Base-by-base conservation (phyloP, 1,140 invertebrate genomes). In the Cherax destructor region DNA sequence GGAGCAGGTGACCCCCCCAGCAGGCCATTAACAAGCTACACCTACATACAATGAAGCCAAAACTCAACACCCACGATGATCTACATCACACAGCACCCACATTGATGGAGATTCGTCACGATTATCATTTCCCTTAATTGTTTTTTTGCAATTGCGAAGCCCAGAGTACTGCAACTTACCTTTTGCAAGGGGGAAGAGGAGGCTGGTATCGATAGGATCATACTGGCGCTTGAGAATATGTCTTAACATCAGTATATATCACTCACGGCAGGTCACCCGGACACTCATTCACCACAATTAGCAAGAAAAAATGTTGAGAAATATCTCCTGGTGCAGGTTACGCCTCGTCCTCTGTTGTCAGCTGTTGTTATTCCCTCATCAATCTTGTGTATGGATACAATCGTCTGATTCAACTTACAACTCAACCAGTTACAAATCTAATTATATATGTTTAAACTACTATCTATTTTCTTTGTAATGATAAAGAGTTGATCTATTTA, bases 191-290 rank as follows among this genome's bases (percentile, higher is more conserved):
- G 85, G 85, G 52, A 59, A 79, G 16, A 79, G 13, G 74, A 87
- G 11, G 59, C 59, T 87, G 76, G 59, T 78, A 52, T 78, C 50
- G 76, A 87, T 30, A 59, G 85, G 85, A 87, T 87, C 85, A 87
- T 87, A 87, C 56, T 87, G 85, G 50, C 85, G 74, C n/a, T 87
- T 87, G 30, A 87, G 74, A 5, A 87, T 87, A 61, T 87, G 85
- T 13, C 85, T 87, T 87, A 87, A 87, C 85, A 87, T 87, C 11
- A 87, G 85, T 87, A 41, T 69, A 30, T 69, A 30, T 30, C 21
- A 21, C 69, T 74, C 69, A 74, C 69, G 69, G 24, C 30, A 74
- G 24, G 24, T 74, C 69, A 74, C n/a, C 69, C 6, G 9, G 30
- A 74, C n/a, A 74, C n/a, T 30, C 69, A 74, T 74, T 74, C 69